These are phyloP conservation scores for Lepidocolaptes lacrymiger DNA, from an alignment of 2,797 vertebrate species.

Conservation along the genomic window DNA sequence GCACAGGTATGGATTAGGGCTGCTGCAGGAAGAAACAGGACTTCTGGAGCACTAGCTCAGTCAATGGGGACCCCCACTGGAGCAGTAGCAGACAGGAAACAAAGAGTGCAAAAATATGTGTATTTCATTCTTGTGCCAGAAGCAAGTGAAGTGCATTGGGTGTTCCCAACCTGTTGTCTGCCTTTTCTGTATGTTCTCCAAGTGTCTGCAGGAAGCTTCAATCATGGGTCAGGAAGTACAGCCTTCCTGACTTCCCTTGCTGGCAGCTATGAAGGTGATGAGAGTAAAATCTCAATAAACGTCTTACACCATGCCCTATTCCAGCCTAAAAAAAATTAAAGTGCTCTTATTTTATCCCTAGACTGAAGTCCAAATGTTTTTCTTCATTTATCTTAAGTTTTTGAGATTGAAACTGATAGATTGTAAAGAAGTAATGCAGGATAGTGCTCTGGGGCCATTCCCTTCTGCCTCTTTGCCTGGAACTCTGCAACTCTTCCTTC, in stretches of 20 bases:
- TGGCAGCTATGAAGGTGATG: neutral
- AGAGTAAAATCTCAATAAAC: neutral
- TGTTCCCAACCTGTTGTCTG: neutral
- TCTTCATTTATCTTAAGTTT: neutral
- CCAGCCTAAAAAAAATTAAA: neutral
- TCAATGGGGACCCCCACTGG: neutral
- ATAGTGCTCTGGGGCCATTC: neutral
- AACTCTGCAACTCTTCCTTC: neutral
- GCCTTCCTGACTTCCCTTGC: neutral
- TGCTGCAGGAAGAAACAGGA: neutral
- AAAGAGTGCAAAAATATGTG: neutral
- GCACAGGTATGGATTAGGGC: neutral
- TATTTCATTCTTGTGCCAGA: neutral
- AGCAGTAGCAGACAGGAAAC: neutral
- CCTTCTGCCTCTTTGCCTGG: neutral
- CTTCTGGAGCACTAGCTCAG: neutral
- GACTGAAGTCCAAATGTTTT: neutral
- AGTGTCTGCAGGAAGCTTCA: conserved; percentile 2
- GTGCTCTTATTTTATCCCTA: neutral
- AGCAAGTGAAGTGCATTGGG: neutral
- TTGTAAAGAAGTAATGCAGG: neutral
- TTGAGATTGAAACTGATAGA: neutral
- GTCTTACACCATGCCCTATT: neutral
- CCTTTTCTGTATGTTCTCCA: neutral
- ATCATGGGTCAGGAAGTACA: neutral